Conservation (phyloP, 1,140 invertebrate genomes). For the Ostrea denselamellosa region DNA sequence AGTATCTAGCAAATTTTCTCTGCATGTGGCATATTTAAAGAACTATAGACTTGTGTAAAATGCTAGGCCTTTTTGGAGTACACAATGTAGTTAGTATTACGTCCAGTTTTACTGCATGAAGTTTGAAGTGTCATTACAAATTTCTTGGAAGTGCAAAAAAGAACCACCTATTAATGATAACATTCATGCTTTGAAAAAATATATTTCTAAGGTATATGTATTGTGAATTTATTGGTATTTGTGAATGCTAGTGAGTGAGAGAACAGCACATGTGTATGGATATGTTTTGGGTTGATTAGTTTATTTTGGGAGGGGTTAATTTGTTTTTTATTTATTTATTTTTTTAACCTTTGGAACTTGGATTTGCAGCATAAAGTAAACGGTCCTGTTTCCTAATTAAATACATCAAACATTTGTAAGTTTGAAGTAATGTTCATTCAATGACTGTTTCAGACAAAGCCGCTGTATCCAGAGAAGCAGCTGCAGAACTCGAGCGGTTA, state of each 20-base stretch:
- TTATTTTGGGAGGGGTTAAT: no score
- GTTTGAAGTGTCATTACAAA: constrained; percentile 6
- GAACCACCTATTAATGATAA: background rate
- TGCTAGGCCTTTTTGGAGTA: background rate
- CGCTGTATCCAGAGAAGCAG: constrained; percentile 91
- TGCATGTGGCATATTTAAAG: background rate
- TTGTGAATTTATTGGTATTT: background rate
- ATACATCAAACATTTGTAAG: background rate
- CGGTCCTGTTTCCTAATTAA: background rate
- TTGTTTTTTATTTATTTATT: no score
- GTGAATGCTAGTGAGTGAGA: background rate
- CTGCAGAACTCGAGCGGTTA: constrained; percentile 93
- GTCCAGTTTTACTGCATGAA: constrained; percentile 3
- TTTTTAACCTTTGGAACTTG: background rate
- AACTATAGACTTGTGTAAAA: background rate
- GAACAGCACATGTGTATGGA: background rate
- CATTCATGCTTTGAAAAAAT: background rate
- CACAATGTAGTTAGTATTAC: background rate
- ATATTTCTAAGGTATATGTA: background rate
- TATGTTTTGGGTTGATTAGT: background rate
- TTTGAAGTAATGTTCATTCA: background rate
- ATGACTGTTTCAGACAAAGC: constrained; percentile 78
- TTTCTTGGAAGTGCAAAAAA: background rate
- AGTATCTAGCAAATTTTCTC: background rate
- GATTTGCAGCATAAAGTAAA: background rate